Conservation (phyloP, 1,140 invertebrate species). For the Archivesica marissinica region DNA sequence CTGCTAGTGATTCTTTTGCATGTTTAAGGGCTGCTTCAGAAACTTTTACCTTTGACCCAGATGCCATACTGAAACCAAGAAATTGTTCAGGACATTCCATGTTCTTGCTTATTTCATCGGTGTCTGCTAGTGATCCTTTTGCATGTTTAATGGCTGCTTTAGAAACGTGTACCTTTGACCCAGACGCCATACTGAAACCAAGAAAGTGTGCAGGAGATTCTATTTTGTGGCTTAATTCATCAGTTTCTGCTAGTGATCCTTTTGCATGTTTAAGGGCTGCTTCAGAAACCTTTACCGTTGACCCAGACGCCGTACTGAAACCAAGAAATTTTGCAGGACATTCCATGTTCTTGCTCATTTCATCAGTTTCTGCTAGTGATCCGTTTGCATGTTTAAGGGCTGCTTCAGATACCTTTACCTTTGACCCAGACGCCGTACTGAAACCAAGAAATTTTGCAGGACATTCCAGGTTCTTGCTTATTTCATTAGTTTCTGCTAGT, state of each 20-base stretch:
- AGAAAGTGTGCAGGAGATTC: neutral
- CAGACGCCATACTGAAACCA: slow-evolving; percentile 57
- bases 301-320: slow-evolving; percentile 15
- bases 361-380: slow-evolving; percentile 27
- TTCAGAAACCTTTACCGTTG: neutral
- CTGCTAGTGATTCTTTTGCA: neutral
- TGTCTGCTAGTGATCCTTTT: neutral
- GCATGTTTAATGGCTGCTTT: slow-evolving; percentile 61
- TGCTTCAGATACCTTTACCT: slow-evolving; percentile 57
- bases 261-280: too few relatives aligned
- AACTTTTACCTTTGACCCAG: slow-evolving; percentile 23
- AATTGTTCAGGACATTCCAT: slow-evolving; percentile 16
- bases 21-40: neutral
- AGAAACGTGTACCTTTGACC: slow-evolving; percentile 63
- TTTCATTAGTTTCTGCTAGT: neutral
- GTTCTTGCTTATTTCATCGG: neutral
- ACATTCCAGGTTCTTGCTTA: neutral
- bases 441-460: slow-evolving; percentile 5
- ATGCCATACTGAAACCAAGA: slow-evolving; percentile 46
- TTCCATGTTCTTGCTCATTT: neutral
- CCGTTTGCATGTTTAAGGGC: slow-evolving; percentile 65
- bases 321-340: slow-evolving; percentile 4
- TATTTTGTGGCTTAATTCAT: too few relatives aligned
- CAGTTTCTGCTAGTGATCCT: too few relatives aligned
- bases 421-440: slow-evolving; percentile 62